A percentile compares a stretch with the other conserved stretches of the same genome.
Conservation (phyloP, 2,888 invertebrate genomes). For the Thelaira solivaga region DNA sequence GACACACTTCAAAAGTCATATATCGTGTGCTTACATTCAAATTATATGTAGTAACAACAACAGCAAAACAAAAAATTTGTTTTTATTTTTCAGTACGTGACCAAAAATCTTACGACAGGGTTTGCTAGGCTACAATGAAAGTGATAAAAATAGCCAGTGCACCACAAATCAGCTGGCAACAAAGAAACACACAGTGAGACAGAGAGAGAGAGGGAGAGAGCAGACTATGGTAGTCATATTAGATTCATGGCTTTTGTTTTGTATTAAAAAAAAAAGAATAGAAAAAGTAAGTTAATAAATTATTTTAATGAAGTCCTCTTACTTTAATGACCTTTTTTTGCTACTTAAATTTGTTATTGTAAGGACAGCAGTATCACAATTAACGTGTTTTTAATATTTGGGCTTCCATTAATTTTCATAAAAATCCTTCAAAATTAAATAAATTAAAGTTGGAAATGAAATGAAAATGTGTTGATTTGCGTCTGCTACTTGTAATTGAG, state of each 20-base stretch:
- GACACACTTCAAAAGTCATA: background rate
- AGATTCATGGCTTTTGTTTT: no score
- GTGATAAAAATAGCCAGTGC: background rate
- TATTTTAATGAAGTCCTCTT: slow-evolving; percentile 46
- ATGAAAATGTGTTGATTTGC: background rate
- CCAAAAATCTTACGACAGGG: background rate
- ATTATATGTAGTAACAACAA: no score
- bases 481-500: background rate
- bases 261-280: no score
- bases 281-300: no score
- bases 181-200: no score
- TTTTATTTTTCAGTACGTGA: slow-evolving; percentile 14
- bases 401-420: slow-evolving; percentile 29
- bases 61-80: background rate
- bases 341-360: background rate
- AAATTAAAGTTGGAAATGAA: background rate
- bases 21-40: no score
- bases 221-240: no score
- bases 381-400: slow-evolving; percentile 38
- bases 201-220: no score
- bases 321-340: slow-evolving; percentile 23
- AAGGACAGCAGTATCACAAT: slow-evolving; percentile 2
- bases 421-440: slow-evolving; percentile 6
- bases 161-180: background rate
- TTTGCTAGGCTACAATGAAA: no score